Conservation (phyloP, 2,113 vertebrate species). For the Cololabis saira region DNA sequence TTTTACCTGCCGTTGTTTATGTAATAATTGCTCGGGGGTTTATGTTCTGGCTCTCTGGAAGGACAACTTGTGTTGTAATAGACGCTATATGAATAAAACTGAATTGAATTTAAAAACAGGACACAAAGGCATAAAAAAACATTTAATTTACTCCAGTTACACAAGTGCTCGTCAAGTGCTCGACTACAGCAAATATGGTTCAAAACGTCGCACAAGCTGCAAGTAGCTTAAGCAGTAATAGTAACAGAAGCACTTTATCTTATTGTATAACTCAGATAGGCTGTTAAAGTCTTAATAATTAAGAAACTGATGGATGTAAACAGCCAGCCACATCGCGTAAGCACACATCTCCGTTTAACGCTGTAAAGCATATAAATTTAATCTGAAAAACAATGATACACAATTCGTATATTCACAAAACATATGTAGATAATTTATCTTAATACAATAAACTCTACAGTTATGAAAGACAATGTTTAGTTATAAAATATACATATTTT, state of each 20-base stretch:
- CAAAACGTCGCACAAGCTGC: constrained; percentile 31
- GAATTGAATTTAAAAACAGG: constrained; percentile 60
- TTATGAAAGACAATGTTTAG: constrained; percentile 48
- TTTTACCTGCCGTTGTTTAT: too few relatives aligned
- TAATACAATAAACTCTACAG: constrained; percentile 32
- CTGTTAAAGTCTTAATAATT: constrained; percentile 52
- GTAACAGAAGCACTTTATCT: constrained; percentile 51
- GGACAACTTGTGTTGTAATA: too few relatives aligned
- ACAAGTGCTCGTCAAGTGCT: constrained; percentile 36
- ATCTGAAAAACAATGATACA: constrained; percentile 49
- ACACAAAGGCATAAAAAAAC: constrained; percentile 60
- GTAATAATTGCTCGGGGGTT: too few relatives aligned
- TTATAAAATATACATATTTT: constrained; percentile 64
- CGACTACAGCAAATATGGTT: constrained; percentile 36
- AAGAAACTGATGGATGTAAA: constrained; percentile 29
- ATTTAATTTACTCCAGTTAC: constrained; percentile 62
- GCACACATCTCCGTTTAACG: constrained; percentile 25
- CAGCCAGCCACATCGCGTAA: constrained; percentile 10
- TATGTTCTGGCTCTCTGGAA: too few relatives aligned
- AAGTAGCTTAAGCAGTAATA: constrained; percentile 31
- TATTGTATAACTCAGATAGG: constrained; percentile 30
- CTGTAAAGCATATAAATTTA: constrained; percentile 43
- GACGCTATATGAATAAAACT: too few relatives aligned
- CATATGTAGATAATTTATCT: constrained; percentile 29
- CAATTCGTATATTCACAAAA: constrained; percentile 61